Conservation (phyloP, 2,888 invertebrate species). For the Caenorhabditis becei region DNA sequence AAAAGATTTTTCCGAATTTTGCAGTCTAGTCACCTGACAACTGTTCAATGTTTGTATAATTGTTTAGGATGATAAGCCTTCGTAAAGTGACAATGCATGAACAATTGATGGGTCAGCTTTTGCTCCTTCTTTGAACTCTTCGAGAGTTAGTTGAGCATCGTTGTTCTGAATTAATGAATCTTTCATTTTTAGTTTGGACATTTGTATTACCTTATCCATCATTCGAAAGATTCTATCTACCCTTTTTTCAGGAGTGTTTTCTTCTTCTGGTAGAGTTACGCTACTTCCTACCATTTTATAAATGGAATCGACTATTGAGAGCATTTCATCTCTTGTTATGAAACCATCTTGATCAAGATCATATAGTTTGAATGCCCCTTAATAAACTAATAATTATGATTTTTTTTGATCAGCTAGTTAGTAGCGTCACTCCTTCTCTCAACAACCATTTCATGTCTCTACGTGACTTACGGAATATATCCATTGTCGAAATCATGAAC, state of each 20-base stretch:
- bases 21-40: no score
- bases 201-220: slow-evolving; percentile 88
- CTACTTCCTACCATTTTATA: slow-evolving; percentile 94
- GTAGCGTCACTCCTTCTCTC: no score
- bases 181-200: neutral
- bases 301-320: slow-evolving; percentile 96
- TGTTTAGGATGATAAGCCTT: slow-evolving; percentile 78
- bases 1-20: no score
- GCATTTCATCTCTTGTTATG: slow-evolving; percentile 96
- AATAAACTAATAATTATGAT: slow-evolving; percentile 78
- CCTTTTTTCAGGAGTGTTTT: slow-evolving; percentile 87
- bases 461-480: no score
- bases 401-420: no score
- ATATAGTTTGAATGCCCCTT: slow-evolving; percentile 96
- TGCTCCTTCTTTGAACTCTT: slow-evolving; percentile 97
- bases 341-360: slow-evolving; percentile 97
- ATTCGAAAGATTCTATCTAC: slow-evolving; percentile 99
- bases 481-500: no score
- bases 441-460: no score
- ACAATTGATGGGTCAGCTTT: slow-evolving; percentile 98
- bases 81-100: slow-evolving; percentile 88
- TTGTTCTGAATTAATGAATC: slow-evolving; percentile 86
- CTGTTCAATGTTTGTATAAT: no score
- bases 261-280: slow-evolving; percentile 80
- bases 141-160: slow-evolving; percentile 94